These are phyloP conservation scores for Melitaea athalia DNA, from an alignment of 2,888 invertebrate genomes.

Conservation along the genomic window DNA sequence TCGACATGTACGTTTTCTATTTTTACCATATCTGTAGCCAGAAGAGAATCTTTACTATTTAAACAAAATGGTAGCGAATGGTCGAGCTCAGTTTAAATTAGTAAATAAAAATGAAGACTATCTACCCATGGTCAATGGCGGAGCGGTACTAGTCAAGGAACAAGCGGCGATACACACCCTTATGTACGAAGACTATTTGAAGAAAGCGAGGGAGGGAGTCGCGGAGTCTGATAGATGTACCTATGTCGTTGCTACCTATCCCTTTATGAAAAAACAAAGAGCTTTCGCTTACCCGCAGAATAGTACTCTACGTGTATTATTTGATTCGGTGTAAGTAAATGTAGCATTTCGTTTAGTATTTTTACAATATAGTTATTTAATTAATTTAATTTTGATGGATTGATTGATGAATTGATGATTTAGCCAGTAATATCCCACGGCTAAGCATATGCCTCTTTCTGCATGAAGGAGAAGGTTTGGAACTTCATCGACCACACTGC, in stretches of 20 bases:
- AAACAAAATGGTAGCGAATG: conserved; percentile 67
- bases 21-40: conserved; percentile 49
- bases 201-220: conserved; percentile 79
- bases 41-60: conserved; percentile 69
- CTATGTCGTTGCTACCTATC: conserved; percentile 68
- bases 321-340: conserved; percentile 86
- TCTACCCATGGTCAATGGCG: conserved; percentile 59
- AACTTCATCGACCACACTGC: too few species aligned
- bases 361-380: too few species aligned
- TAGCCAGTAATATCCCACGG: too few species aligned
- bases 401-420: too few species aligned
- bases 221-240: conserved; percentile 85
- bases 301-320: conserved; percentile 82
- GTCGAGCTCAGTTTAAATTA: conserved; percentile 64
- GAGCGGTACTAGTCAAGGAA: conserved; percentile 84
- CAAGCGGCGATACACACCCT: conserved; percentile 85
- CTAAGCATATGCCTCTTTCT: too few species aligned
- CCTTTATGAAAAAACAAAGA: conserved; percentile 77
- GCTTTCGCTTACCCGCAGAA: conserved; percentile 87
- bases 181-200: conserved; percentile 87
- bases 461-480: too few species aligned
- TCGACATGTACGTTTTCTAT: too few species aligned
- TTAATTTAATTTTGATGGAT: too few species aligned
- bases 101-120: conserved; percentile 54
- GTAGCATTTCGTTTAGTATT: neutral